phyloP scores from a whole-genome alignment of 2,888 invertebrate species.

The Watsonalla cultraria region DNA sequence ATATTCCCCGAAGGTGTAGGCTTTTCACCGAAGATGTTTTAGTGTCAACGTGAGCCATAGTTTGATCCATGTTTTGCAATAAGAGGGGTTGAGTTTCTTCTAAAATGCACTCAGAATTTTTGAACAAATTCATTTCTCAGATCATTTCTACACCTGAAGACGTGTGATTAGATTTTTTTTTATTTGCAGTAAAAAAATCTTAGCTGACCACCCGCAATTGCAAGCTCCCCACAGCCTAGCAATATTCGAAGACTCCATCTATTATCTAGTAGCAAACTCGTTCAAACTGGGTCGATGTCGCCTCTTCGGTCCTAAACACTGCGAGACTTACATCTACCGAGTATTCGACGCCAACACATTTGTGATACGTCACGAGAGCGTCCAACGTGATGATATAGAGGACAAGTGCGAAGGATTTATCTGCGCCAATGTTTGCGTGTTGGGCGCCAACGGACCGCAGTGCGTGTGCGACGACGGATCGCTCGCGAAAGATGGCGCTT shows the following conservation, averaged over 20 bases:
- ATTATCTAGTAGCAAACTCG: conserved; percentile 80
- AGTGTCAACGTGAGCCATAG: no score
- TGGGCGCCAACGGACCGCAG: conserved; percentile 48
- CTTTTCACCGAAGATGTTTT: no score
- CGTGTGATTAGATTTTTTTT: no score
- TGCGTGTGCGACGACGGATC: conserved; percentile 79
- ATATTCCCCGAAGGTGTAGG: no score
- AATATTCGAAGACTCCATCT: conserved; percentile 87
- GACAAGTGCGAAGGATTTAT: conserved; percentile 66
- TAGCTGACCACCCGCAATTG: conserved; percentile 61
- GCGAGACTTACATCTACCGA: conserved; percentile 66
- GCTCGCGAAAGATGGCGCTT: conserved; percentile 29
- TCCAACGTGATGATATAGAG: conserved; percentile 41
- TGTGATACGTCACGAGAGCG: conserved; percentile 45
- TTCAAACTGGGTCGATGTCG: conserved; percentile 79
- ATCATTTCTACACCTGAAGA: no score
- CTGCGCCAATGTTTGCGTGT: conserved; percentile 81
- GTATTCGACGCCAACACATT: conserved; percentile 46
- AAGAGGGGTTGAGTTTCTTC: no score
- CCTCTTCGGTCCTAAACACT: conserved; percentile 72
- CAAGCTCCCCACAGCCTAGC: conserved; percentile 81
- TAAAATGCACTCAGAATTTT: no score
- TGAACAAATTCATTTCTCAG: no score
- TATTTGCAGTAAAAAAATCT: conserved; percentile 62
- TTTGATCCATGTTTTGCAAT: no score